Conservation (phyloP, 2,888 invertebrate species). For the Metacarcinus magister region DNA sequence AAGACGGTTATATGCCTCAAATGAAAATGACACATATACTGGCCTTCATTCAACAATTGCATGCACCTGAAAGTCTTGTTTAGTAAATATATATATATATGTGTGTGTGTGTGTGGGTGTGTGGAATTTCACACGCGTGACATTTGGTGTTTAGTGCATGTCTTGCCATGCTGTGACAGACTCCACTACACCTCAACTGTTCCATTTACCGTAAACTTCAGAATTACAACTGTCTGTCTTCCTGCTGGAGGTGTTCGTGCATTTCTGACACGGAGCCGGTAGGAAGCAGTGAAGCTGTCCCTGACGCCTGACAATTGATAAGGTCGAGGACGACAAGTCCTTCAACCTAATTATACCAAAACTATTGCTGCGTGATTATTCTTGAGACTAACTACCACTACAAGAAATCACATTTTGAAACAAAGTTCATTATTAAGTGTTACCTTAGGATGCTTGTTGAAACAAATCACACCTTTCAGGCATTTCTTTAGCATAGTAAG, state of each 20-base stretch:
- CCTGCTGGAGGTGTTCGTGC: background rate
- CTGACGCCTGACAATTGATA: background rate
- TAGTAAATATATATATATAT: background rate
- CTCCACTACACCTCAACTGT: conserved; percentile 11
- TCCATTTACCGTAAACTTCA: conserved; percentile 14
- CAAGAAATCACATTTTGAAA: background rate
- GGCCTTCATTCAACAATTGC: background rate
- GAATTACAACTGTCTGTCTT: conserved; percentile 1
- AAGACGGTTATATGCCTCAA: too few relatives aligned
- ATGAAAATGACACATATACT: background rate
- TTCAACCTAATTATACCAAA: background rate
- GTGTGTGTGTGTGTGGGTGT: background rate
- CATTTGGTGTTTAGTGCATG: background rate
- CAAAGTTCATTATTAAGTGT: background rate
- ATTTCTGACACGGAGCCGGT: background rate
- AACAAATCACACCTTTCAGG: background rate
- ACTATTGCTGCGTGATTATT: background rate
- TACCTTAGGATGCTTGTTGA: background rate
- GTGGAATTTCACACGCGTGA: background rate
- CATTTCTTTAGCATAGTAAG: too few relatives aligned
- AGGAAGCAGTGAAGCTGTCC: background rate
- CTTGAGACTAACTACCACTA: background rate
- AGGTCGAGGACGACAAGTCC: background rate
- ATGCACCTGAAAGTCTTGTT: background rate
- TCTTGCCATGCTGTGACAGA: background rate